Evolutionary conservation across 2,113 vertebrate genomes (phyloP), one percentile per base, ranked within the genome.

Genomic region (Phalacrocorax carbo): DNA sequence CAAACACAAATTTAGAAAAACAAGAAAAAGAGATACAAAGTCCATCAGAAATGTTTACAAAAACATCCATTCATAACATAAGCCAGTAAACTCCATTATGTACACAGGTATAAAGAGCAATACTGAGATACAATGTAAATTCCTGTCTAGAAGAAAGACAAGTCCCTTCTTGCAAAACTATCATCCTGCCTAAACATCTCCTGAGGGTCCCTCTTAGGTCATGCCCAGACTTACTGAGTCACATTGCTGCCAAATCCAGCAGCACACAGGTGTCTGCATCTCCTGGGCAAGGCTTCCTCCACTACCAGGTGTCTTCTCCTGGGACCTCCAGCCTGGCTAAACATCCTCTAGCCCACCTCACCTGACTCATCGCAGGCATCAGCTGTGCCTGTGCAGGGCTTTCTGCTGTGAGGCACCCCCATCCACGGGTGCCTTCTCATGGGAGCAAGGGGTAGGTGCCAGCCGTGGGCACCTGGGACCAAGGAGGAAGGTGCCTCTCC

Each of bases 241-340:
- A 77, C 44, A 10, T 7, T 72, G 21, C n/a, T 32, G 51, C 26
- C 23, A 32, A 44, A 85, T 9, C 13, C 49, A 88, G 26, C 7
- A 55, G 46, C 7, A 32, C 11, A 21, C n/a, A 60, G 10, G 7
- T 8, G 3, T 76, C 44, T 3, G 1, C 13, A 0, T 0, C 22
- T 30, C 44, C n/a, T 22, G 12, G 23, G 16, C 22, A 52, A 80
- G 30, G 11, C 17, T 81, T 65, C 23, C 11, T 2, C 3, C 16
- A 19, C 19, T 12, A 61, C 4, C 13, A 30, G 7, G 5, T 38
- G 27, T 22, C 12, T 51, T 73, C 30, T 81, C 7, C 76, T 15
- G 15, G 27, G 6, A 30, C 7, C 17, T 58, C 18, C 15, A 76
- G 18, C 7, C 27, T 61, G 42, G 21, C 8, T 40, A 52, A 55